Percentiles rank a stretch among this genome's conserved stretches.
These are phyloP conservation scores for Micrasema longulum DNA, from an alignment of 1,140 invertebrate species.

Conservation along the genomic window DNA sequence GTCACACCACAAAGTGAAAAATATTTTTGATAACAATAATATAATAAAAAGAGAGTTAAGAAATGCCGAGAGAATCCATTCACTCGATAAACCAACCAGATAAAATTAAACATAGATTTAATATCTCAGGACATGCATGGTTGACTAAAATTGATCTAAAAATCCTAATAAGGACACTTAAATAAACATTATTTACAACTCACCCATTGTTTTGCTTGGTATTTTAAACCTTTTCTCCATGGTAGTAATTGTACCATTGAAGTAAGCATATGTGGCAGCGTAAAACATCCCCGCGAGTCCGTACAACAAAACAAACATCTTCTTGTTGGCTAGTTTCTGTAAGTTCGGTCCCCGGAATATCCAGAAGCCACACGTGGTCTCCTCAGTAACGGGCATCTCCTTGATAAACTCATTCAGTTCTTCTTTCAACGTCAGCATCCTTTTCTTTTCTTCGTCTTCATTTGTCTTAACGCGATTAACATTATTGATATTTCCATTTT, in stretches of 20 bases:
- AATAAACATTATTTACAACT: slow-evolving; percentile 49
- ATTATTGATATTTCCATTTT: no score
- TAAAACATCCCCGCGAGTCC: slow-evolving; percentile 80
- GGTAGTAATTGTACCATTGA: slow-evolving; percentile 82
- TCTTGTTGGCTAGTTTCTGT: slow-evolving; percentile 80
- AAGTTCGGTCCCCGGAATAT: slow-evolving; percentile 69
- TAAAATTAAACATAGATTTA: not conserved
- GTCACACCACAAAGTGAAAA: no score
- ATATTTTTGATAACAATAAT: no score
- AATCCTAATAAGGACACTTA: not conserved
- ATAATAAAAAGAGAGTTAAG: no score
- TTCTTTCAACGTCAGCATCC: slow-evolving; percentile 48
- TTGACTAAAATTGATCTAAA: not conserved
- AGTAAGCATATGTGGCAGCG: slow-evolving; percentile 81
- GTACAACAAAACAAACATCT: slow-evolving; percentile 79
- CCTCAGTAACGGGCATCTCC: slow-evolving; percentile 69
- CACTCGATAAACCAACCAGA: not conserved
- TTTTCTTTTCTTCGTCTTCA: slow-evolving; percentile 47
- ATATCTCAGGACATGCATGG: not conserved
- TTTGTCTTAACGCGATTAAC: not conserved
- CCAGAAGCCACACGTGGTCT: slow-evolving; percentile 75
- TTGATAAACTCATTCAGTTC: slow-evolving; percentile 68
- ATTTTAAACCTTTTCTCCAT: slow-evolving; percentile 86
- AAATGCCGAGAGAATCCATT: not conserved
- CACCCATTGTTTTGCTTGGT: slow-evolving; percentile 79